These are phyloP conservation scores for Sebastes diaconus DNA, from an alignment of 2,797 vertebrate genomes.

Conservation along the genomic window DNA sequence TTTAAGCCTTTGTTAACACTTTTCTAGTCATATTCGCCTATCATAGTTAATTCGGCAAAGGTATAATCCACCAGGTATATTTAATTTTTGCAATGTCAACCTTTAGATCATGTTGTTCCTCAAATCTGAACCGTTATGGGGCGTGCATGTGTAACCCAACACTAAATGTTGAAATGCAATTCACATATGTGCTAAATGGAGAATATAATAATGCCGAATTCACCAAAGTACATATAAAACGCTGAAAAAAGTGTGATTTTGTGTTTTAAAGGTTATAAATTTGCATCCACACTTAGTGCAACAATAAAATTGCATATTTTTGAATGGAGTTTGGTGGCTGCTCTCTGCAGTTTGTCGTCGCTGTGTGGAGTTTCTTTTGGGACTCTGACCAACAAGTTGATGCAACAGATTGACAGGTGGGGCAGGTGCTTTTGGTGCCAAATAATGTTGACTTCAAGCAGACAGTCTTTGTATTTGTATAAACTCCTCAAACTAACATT, in stretches of 20 bases:
- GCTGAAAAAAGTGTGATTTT: neutral
- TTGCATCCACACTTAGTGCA: no score
- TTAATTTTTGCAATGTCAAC: neutral
- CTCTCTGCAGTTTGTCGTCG: rapidly evolving
- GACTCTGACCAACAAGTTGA: slow-evolving; percentile 1
- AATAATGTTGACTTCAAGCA: neutral
- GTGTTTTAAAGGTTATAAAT: neutral
- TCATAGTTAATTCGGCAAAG: neutral
- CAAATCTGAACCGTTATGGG: neutral
- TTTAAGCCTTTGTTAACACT: neutral
- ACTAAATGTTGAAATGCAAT: neutral
- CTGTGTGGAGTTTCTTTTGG: neutral
- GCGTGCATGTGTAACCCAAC: no score
- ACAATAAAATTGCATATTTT: neutral
- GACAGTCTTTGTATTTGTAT: rapidly evolving
- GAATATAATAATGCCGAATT: neutral
- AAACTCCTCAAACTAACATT: neutral
- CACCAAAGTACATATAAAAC: no score
- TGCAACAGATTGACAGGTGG: slow-evolving; percentile 49
- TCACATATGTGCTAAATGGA: rapidly evolving
- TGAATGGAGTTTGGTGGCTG: neutral
- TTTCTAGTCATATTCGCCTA: no score
- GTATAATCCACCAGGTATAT: neutral
- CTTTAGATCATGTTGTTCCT: no score
- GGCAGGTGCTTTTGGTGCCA: slow-evolving; percentile 55